These are phyloP conservation scores for Poecilobothrus nobilitatus DNA, from an alignment of 2,888 invertebrate genomes.

Conservation along the genomic window DNA sequence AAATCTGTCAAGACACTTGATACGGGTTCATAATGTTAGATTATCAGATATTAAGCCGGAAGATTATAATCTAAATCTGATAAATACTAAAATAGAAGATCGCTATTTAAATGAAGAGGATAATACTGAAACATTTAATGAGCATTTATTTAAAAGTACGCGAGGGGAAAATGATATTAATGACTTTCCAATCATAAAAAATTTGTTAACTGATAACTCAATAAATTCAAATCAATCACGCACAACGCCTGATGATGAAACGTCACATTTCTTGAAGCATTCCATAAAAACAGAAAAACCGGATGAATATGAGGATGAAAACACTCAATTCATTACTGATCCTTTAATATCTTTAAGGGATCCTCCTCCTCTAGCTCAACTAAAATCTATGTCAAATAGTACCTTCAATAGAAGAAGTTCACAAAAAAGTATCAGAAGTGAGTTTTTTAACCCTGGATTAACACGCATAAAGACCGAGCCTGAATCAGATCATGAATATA, in stretches of 20 bases:
- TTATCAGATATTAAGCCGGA: background rate
- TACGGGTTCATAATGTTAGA: background rate
- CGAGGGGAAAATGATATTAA: background rate
- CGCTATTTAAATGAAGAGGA: background rate
- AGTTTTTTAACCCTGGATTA: background rate
- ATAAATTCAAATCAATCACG: background rate
- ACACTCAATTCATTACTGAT: background rate
- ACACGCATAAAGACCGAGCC: background rate
- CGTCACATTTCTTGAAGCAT: background rate
- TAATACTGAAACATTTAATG: background rate
- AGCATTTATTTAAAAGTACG: background rate
- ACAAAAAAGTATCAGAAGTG: background rate
- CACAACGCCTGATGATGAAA: background rate
- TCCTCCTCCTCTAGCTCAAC: background rate
- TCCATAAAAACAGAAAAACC: background rate
- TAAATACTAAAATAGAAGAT: background rate
- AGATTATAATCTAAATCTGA: background rate
- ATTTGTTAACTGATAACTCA: background rate
- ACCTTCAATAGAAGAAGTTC: background rate
- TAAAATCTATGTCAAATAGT: background rate
- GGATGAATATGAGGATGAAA: background rate
- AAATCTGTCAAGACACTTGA: constrained; percentile 10
- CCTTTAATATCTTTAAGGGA: background rate
- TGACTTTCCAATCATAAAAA: background rate
- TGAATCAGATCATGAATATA: background rate